Evolutionary conservation across 2,888 invertebrate species (phyloP).

Genomic region (Pristionchus exspectatus): DNA sequence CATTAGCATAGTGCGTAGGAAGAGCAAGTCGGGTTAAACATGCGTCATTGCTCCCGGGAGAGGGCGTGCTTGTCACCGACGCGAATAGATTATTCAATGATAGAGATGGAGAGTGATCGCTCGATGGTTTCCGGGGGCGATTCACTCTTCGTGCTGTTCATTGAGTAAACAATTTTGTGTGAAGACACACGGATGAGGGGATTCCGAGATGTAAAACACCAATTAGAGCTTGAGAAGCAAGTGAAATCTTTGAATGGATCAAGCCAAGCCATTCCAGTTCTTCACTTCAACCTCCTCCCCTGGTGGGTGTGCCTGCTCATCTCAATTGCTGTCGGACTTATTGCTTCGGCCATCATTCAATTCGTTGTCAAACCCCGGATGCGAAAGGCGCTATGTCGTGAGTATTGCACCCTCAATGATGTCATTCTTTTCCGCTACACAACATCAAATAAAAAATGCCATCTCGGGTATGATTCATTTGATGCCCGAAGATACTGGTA

Average conservation of each 20-base stretch:
- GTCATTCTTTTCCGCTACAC: too few species aligned
- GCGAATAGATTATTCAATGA: neutral
- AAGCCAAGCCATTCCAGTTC: conserved; percentile 86
- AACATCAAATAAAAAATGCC: too few species aligned
- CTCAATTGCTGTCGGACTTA: conserved; percentile 85
- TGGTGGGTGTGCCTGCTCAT: conserved; percentile 88
- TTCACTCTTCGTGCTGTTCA: neutral
- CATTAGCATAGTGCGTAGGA: too few species aligned
- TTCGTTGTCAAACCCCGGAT: conserved; percentile 66
- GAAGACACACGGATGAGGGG: too few species aligned
- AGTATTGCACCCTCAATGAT: neutral
- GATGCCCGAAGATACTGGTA: neutral
- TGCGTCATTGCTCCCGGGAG: too few species aligned
- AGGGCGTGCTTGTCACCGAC: neutral
- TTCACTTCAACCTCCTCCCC: conserved; percentile 91
- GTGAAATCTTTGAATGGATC: too few species aligned
- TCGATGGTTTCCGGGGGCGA: too few species aligned
- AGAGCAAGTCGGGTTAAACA: too few species aligned
- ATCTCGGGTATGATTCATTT: too few species aligned
- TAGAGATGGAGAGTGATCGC: too few species aligned
- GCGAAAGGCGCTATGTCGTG: conserved; percentile 49
- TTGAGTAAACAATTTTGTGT: neutral
- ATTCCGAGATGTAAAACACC: too few species aligned
- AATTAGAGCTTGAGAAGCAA: too few species aligned
- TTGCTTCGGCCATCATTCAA: conserved; percentile 79